Evolutionary conservation across 1,140 invertebrate genomes (phyloP).

Genomic region (Diprion similis): DNA sequence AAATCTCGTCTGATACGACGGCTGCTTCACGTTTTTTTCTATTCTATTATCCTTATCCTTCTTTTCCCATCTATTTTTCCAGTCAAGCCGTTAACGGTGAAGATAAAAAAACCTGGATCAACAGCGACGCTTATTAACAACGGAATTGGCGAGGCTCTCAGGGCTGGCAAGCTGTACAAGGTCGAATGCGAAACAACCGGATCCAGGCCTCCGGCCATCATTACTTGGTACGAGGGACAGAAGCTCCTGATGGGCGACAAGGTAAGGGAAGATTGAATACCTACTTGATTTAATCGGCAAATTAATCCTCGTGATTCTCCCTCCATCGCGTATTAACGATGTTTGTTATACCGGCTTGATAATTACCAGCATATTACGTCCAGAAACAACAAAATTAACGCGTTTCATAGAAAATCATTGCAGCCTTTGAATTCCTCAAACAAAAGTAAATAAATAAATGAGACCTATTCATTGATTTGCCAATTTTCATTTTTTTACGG

Average conservation of each 20-base stretch:
- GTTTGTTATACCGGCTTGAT: too few species aligned
- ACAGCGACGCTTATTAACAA: slow-evolving; percentile 39
- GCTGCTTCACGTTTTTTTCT: background rate
- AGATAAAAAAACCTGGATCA: slow-evolving; percentile 69
- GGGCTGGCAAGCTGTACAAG: slow-evolving; percentile 79
- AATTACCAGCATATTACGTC: too few species aligned
- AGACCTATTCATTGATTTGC: too few species aligned
- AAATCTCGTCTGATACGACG: too few species aligned
- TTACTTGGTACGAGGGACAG: slow-evolving; percentile 87
- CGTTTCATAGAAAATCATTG: too few species aligned
- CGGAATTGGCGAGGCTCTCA: slow-evolving; percentile 57
- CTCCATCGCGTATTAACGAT: too few species aligned
- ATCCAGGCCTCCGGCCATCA: slow-evolving; percentile 82
- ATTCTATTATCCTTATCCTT: slow-evolving; percentile 10
- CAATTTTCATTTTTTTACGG: too few species aligned
- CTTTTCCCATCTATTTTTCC: slow-evolving; percentile 37
- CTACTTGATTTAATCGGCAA: too few species aligned
- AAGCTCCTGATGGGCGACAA: slow-evolving; percentile 77
- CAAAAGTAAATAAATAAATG: too few species aligned
- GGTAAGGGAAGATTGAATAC: slow-evolving; percentile 56
- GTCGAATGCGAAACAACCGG: slow-evolving; percentile 83
- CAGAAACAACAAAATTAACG: too few species aligned
- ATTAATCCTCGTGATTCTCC: too few species aligned
- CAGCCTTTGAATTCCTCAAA: too few species aligned
- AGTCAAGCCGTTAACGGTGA: slow-evolving; percentile 83